These are phyloP conservation scores for Avahi laniger DNA, from an alignment of 2,797 vertebrate species.

Conservation along the genomic window DNA sequence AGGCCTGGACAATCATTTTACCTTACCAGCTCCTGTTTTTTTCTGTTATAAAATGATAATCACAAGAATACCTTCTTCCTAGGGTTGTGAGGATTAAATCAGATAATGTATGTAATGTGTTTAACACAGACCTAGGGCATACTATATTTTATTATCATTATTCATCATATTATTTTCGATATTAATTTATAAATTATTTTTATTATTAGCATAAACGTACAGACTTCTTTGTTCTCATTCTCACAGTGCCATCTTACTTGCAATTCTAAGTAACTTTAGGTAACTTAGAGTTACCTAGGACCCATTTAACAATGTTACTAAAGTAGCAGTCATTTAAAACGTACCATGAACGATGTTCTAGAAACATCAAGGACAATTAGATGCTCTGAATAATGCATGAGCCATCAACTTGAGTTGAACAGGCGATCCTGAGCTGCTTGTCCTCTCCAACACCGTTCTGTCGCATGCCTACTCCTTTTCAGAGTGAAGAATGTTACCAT, in stretches of 20 bases:
- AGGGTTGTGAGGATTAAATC: neutral
- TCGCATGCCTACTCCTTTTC: neutral
- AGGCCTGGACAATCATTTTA: neutral
- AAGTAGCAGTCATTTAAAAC: neutral
- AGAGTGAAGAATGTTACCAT: neutral
- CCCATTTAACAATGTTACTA: neutral
- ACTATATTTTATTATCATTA: neutral
- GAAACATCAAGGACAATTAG: neutral
- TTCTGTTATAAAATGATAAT: neutral
- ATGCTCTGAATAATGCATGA: neutral
- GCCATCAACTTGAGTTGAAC: neutral
- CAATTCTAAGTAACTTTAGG: neutral
- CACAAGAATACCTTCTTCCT: neutral
- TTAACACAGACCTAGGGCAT: neutral
- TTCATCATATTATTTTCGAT: neutral
- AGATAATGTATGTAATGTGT: neutral
- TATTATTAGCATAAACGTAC: neutral
- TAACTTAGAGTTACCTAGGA: neutral
- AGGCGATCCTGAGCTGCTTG: neutral
- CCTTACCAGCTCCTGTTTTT: neutral
- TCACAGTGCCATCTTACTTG: neutral
- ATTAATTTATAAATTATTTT: slow-evolving; percentile 3
- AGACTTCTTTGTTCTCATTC: neutral
- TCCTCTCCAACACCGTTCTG: neutral
- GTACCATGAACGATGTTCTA: neutral